A percentile compares a stretch with the other conserved stretches of the same genome.
Conservation (phyloP, 1,140 invertebrate genomes). For the Leptoteleia sp. region DNA sequence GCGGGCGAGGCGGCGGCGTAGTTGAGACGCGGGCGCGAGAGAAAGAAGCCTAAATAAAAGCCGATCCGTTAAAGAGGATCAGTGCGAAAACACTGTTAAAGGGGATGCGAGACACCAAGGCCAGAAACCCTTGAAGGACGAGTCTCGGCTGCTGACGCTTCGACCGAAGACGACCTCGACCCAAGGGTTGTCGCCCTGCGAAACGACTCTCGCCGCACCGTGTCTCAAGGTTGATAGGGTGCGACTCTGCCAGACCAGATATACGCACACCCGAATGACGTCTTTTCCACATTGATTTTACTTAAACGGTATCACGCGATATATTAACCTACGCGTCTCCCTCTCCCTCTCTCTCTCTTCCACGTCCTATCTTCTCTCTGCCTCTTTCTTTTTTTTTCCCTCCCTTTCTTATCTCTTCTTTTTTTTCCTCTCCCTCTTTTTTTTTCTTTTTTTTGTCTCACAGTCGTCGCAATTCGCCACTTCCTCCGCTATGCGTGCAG, state of each 20-base stretch:
- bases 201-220: slow-evolving; percentile 47
- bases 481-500: too few relatives aligned
- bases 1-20: slow-evolving; percentile 1
- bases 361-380: too few relatives aligned
- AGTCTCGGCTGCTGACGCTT: slow-evolving; percentile 44
- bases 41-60: slow-evolving; percentile 78
- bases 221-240: slow-evolving; percentile 67
- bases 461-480: too few relatives aligned
- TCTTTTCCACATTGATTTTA: slow-evolving; percentile 64
- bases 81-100: slow-evolving; percentile 80
- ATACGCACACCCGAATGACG: slow-evolving; percentile 54
- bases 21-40: slow-evolving; percentile 26
- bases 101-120: slow-evolving; percentile 71
- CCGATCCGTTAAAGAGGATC: slow-evolving; percentile 78
- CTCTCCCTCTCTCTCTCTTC: too few relatives aligned
- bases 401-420: too few relatives aligned
- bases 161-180: slow-evolving; percentile 63
- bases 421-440: too few relatives aligned
- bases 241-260: slow-evolving; percentile 50
- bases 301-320: slow-evolving; percentile 43
- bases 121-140: slow-evolving; percentile 65
- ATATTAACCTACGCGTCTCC: slow-evolving; percentile 14
- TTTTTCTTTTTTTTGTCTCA: too few relatives aligned
- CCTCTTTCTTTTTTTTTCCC: too few relatives aligned
- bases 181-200: slow-evolving; percentile 54